Base-by-base conservation (phyloP, 2,888 invertebrate genomes). In the Gisinianus flammeolus region DNA sequence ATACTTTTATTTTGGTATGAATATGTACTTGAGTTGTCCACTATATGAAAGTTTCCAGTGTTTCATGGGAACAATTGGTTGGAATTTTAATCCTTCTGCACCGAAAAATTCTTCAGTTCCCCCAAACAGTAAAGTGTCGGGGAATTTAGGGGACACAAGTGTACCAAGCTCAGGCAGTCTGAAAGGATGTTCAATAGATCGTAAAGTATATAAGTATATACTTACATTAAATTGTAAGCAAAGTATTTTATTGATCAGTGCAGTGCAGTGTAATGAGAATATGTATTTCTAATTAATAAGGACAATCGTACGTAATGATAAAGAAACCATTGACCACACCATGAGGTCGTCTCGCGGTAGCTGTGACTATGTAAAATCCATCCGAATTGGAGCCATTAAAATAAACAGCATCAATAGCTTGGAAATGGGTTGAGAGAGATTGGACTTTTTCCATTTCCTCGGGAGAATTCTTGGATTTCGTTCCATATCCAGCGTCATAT, bases 11-110 rank as follows among this genome's bases (percentile, higher is more conserved):
- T n/a, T n/a, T n/a, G n/a, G n/a, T n/a, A n/a, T n/a, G n/a, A n/a
- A n/a, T 22, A 73, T 52, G 73, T 81, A 88, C 89, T 90, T 90
- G 89, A 94, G 90, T 83, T 90, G 88, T 10, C 94, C 94, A 64
- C 90, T 89, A 86, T 91, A 95, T 2, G 88, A 86, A 0, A 94
- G 85, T 22, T 88, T 89, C 94, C 94, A 95, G 62, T 88, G 88
- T 84, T 90, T 90, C 94, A 95, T 94, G 0, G 93, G 91, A 78
- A 90, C 89, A 0, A 92, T 87, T 0, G 92, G 92, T 24, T 89
- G 89, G 56, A 94, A 89, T 58, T 88, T 88, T 58, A 94, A 88
- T 0, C 94, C 94, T 82, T 91, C 93, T 0, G 92, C 92, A 0
- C 90, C 90, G 85, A 90, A 93, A 81, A 88, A 88, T 26, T 90